Base-by-base conservation (phyloP, 1,140 invertebrate genomes). In the Drosophila ercepeae region DNA sequence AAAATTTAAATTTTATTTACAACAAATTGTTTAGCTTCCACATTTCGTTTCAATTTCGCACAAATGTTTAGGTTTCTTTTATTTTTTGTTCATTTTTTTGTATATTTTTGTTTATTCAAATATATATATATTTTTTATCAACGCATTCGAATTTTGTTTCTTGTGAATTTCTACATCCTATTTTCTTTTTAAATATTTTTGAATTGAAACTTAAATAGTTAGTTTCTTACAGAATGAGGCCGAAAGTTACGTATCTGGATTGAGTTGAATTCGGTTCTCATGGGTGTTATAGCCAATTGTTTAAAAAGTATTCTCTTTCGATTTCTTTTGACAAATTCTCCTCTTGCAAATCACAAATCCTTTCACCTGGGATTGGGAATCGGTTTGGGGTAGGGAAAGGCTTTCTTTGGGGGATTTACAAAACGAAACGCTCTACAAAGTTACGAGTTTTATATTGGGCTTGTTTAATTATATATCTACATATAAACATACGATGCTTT, bases 201-300 rank as follows among this genome's bases (percentile, higher is more conserved):
- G 32, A 55, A 13, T 55, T 29, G 74, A 83, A 88, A 89, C 73
- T 74, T 83, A 77, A 55, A 44, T 41, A 52, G 9, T 81, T 81
- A 75, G 73, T 79, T 90, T 90, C 89, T 90, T 90, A 83, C 65
- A 90, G 89, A 90, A 90, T 83, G 86, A 90, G 89, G 89, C 89
- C 89, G 71, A 90, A 86, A 79, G 76, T 90, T 90, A 90, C 89
- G 89, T 90, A 90, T 90, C 89, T 89, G 82, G 86, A 90, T 90
- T 90, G 82, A 78, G 74, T 88, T 60, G 27, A 61, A 52, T 76
- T 82, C 52, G 25, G 58, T 32, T 64, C 34, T 39, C 50, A 65
- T 46, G 34, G 51, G 25, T 50, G 46, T 51, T 68, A 25, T 41
- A 48, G 58, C 55, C 57, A 75, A 72, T 72, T 13, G 34, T 14